These are phyloP conservation scores for Hassar affinis DNA, from an alignment of 2,113 vertebrate genomes.

Conservation along the genomic window DNA sequence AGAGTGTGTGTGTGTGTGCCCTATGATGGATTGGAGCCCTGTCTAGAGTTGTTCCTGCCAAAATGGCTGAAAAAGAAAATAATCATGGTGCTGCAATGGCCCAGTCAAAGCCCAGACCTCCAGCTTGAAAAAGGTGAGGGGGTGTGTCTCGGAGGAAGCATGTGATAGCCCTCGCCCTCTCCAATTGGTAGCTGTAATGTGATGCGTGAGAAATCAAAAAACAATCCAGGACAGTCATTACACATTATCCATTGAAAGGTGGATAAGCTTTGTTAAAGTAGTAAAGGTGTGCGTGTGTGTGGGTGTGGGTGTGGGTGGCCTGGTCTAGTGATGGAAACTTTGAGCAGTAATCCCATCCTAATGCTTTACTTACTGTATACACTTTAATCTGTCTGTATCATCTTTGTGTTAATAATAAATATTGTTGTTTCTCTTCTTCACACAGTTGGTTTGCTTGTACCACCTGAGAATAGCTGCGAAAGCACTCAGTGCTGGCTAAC, in stretches of 20 bases:
- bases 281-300: background rate
- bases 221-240: background rate
- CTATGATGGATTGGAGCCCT: too few species aligned
- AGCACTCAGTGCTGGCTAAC: background rate
- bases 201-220: too few species aligned
- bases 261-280: background rate
- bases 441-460: background rate
- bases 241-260: background rate
- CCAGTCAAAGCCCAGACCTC: too few species aligned
- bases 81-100: too few species aligned
- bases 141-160: too few species aligned
- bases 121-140: too few species aligned
- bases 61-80: too few species aligned
- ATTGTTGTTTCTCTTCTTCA: background rate
- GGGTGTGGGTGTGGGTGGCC: too few species aligned
- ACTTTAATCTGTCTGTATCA: background rate
- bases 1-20: too few species aligned
- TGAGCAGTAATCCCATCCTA: constrained; percentile 58
- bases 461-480: background rate
- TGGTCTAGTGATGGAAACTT: constrained; percentile 25
- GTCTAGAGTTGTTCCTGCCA: too few species aligned
- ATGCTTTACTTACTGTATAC: constrained; percentile 21
- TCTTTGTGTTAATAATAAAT: background rate
- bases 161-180: too few species aligned
- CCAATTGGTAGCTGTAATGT: too few species aligned